These are phyloP conservation scores for Stichopus horrens DNA, from an alignment of 53 echinoderm and acorn worm species.

Conservation along the genomic window DNA sequence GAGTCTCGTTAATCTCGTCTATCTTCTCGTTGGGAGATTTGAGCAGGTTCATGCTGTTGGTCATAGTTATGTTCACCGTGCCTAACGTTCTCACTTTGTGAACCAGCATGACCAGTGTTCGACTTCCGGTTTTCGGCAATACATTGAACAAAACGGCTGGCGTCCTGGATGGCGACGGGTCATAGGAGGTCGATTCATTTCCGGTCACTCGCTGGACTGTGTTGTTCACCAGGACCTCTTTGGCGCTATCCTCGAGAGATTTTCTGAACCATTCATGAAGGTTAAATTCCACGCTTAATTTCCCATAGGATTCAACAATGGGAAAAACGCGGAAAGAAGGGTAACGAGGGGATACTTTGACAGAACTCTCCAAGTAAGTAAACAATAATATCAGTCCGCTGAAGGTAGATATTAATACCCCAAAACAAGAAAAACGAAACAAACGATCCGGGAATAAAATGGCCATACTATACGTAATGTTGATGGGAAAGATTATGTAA, in stretches of 20 bases:
- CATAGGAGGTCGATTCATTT: background rate
- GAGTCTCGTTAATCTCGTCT: background rate
- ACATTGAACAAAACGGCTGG: slow-evolving; percentile 5
- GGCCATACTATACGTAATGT: background rate
- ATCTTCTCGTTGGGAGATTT: background rate
- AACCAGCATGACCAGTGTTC: background rate
- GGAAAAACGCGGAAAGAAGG: background rate
- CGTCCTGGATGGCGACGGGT: background rate
- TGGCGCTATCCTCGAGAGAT: background rate
- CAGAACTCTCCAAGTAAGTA: background rate
- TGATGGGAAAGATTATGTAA: background rate
- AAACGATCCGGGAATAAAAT: background rate
- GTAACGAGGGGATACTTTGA: background rate
- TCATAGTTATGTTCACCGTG: background rate
- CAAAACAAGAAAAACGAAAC: background rate
- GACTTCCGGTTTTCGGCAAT: background rate
- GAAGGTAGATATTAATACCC: background rate
- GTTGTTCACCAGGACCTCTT: background rate
- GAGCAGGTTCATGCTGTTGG: background rate
- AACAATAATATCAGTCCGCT: background rate
- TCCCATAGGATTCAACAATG: background rate
- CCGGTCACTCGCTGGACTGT: background rate
- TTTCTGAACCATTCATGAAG: background rate
- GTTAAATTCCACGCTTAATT: background rate
- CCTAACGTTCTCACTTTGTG: background rate